phyloP scores from a whole-genome alignment of 2,797 vertebrate species.

The Champsocephalus gunnari region DNA sequence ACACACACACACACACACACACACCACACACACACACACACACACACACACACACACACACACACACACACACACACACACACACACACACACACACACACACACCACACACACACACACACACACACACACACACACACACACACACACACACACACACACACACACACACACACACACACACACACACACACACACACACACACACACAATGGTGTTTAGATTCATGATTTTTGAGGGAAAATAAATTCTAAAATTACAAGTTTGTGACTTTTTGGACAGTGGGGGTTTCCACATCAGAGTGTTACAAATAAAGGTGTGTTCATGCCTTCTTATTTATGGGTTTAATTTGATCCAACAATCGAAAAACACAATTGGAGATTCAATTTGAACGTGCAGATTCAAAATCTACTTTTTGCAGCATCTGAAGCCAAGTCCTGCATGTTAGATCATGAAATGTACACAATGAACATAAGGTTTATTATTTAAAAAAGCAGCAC shows the following conservation, averaged over 20 bases:
- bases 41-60: constrained; percentile 11
- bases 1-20: constrained; percentile 8
- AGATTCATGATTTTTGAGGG: constrained; percentile 53
- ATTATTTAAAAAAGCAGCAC: too few species aligned
- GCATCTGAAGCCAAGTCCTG: too few species aligned
- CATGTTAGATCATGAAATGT: too few species aligned
- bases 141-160: not conserved
- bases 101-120: constrained; percentile 10
- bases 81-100: not conserved
- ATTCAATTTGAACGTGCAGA: constrained; percentile 5
- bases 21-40: constrained; percentile 12
- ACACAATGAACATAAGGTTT: too few species aligned
- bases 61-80: too few species aligned
- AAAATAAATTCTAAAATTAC: constrained; percentile 62
- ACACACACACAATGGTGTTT: constrained; percentile 35
- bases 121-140: constrained; percentile 10
- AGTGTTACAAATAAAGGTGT: constrained; percentile 55
- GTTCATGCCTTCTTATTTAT: constrained; percentile 42
- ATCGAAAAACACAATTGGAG: constrained; percentile 23
- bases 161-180: too few species aligned
- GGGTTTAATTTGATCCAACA: constrained; percentile 30
- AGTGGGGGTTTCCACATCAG: constrained; percentile 42
- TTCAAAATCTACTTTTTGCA: too few species aligned
- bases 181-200: not conserved
- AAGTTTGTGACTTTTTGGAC: constrained; percentile 60